Evolutionary conservation across 2,797 vertebrate species (phyloP).

Genomic region (Hylomyscus alleni): DNA sequence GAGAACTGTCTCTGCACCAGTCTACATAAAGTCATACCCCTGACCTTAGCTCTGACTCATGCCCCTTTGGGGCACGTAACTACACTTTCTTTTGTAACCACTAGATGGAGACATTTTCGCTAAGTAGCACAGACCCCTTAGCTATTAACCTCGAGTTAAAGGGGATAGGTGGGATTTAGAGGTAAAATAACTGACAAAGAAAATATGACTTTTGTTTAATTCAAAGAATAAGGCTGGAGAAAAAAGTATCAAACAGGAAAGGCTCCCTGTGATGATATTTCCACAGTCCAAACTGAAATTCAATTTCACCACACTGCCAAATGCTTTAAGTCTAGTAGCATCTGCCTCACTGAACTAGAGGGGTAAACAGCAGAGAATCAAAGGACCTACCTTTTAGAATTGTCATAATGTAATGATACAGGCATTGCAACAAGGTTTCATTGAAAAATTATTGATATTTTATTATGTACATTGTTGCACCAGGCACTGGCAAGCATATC

Average conservation of each 20-base stretch:
- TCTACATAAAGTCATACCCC: neutral
- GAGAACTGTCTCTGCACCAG: neutral
- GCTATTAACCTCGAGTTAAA: neutral
- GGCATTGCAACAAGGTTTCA: neutral
- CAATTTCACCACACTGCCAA: constrained; percentile 23
- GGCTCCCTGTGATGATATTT: neutral
- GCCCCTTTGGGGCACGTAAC: neutral
- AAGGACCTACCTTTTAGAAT: neutral
- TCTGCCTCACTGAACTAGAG: neutral
- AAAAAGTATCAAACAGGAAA: neutral
- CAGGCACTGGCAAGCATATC: neutral
- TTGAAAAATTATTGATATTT: constrained; percentile 7
- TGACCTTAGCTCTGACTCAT: neutral
- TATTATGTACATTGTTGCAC: neutral
- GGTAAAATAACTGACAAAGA: neutral
- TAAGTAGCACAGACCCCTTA: constrained; percentile 49
- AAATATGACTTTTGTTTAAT: constrained; percentile 11
- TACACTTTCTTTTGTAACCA: constrained; percentile 70
- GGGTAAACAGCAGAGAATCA: neutral
- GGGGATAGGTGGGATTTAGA: constrained; percentile 5
- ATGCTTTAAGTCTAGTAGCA: neutral
- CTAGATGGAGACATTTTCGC: constrained; percentile 80
- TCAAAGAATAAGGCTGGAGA: neutral
- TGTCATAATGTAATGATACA: constrained; percentile 24
- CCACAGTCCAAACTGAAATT: neutral